Evolutionary conservation across 2,797 vertebrate species (phyloP), one percentile per base, ranked within the genome.

Genomic region (Catostomus latipinnis): DNA sequence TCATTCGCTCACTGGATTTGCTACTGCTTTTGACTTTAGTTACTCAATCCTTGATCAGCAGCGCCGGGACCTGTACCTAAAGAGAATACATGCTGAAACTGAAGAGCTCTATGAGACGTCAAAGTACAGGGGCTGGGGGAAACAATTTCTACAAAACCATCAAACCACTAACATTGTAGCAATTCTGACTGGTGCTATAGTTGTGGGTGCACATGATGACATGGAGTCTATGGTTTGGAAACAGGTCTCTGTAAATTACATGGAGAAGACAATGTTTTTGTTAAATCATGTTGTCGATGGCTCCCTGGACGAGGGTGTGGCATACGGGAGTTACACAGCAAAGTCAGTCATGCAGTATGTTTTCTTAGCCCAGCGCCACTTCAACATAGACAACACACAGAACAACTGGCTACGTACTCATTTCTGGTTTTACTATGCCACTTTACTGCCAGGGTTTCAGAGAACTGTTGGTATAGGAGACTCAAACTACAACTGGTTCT

Each of bases 401-500:
- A 98, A 96, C 90, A 96, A 97, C 88, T 99, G 98, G 98, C 92
- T 99, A 52, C 95, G 90, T 78, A 94, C 88, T 81, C 98, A 99
- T 90, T 99, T 97, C 88, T 98, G 96, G 96, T 99, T 99, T 92
- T 99, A 98, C 76, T 98, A 96, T 45, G 95, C 96, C 83, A 99
- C 97, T 0, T 88, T 99, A 14, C 74, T 99, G 69, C 98, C 98
- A 0, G 98, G 98, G 6, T 99, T 97, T 78, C 97, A 98, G 88
- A 96, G 97, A 84, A 97, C 96, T 0, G 95, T 99, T 0, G 98
- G 98, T 1, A 90, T 99, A 61, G 98, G 96, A 0, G 98, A 99
- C 93, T 99, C 98, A 57, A 99, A 99, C 93, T 99, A 98, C 89
- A 98, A 99, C 88, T 99, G 98, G 98, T 99, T 99, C 91, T 99